Base-by-base conservation (phyloP, 2,113 vertebrate species). In the Pollimyrus isidori region DNA sequence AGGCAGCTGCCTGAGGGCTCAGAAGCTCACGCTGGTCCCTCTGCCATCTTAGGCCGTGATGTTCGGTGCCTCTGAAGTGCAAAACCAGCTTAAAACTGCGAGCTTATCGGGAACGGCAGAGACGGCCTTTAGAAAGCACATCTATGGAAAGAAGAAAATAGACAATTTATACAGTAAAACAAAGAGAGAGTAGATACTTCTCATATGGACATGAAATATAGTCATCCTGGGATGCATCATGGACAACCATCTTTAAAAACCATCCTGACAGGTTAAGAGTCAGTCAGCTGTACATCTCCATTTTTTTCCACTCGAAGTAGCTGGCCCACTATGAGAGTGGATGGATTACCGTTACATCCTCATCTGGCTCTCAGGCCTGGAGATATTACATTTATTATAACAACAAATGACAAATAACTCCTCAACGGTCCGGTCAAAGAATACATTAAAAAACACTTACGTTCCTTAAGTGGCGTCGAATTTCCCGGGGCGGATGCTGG, bases 371-470 rank as follows among this genome's bases (percentile, higher is more conserved):
- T 35, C 35, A 39, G 13, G 69, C 30, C 69, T 76, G 69, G 15
- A 35, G 30, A 76, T 17, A 19, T 76, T 17, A 19, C 69, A 76
- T 76, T 39, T 76, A 76, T 76, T 39, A 76, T 76, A 76, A 15
- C 3, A 80, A 80, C 73, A 80, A 80, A 80, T 42, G 73, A 80
- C 35, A 80, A 76, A 76, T 42, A 80, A 42, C 73, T 80, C 85
- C 50, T 35, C 26, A 39, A 9, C 50, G 35, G 35, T 80, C 73
- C 35, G 15, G 73, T 80, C 35, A 80, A 4, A 39, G 73, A 80
- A 80, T 80, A 80, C 73, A 35, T 80, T 80, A 80, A 80, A 80
- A 76, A 80, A 80, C 35, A 80, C 73, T 80, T 80, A 80, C 30
- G 6, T 6, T 35, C 17, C 73, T 80, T 80, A 80, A 80, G 35